Evolutionary conservation across 2,113 vertebrate species (phyloP).

Genomic region (Cottus gobio): DNA sequence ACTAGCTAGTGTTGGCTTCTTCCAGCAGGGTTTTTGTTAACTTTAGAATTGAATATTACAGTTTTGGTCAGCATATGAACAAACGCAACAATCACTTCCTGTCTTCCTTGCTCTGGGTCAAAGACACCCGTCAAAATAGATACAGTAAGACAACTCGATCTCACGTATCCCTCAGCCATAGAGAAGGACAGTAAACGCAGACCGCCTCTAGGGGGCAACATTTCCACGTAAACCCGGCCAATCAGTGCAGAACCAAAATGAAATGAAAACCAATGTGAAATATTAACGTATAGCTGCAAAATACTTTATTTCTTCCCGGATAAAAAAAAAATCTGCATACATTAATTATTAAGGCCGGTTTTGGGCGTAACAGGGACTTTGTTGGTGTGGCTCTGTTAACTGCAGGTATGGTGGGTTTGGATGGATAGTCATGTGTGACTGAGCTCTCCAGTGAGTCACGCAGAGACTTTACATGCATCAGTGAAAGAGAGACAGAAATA

Average conservation of each 20-base stretch:
- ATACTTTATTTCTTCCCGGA: not conserved
- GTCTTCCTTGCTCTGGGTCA: not conserved
- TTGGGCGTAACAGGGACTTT: not conserved
- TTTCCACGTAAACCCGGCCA: constrained; percentile 26
- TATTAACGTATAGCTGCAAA: not conserved
- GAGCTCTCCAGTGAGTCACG: constrained; percentile 45
- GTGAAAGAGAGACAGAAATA: constrained; percentile 30
- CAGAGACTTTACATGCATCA: constrained; percentile 42
- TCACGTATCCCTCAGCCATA: not conserved
- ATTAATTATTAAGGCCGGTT: not conserved
- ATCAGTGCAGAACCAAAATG: not conserved
- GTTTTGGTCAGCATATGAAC: not conserved
- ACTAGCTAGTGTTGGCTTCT: not conserved
- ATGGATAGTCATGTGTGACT: constrained; percentile 38
- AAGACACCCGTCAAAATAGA: not conserved
- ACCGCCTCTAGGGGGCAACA: constrained; percentile 61
- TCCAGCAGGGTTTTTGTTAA: not conserved
- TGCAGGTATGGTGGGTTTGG: constrained; percentile 1
- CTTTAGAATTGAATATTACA: not conserved
- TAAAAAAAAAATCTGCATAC: not conserved
- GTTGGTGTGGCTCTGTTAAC: constrained; percentile 5
- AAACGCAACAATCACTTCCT: not conserved
- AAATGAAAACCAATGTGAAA: no score
- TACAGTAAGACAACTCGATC: not conserved
- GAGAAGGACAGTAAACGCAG: constrained; percentile 25